Evolutionary conservation across 2,797 vertebrate genomes (phyloP).

Genomic region (Atherinosoma microstoma): DNA sequence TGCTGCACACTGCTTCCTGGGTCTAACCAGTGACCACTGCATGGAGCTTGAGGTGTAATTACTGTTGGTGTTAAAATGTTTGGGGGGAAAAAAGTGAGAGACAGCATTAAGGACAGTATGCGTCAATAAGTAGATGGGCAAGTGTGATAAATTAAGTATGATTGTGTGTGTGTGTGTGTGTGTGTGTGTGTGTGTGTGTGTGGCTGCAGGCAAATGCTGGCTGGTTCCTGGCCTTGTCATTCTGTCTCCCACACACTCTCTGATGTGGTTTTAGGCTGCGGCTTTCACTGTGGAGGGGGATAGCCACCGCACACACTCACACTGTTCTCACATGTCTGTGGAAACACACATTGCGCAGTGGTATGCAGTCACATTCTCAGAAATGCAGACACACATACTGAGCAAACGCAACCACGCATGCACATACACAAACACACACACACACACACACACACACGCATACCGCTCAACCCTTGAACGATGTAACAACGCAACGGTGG

Average conservation of each 20-base stretch:
- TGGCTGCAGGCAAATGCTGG: slow-evolving; percentile 75
- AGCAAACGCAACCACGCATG: slow-evolving; percentile 36
- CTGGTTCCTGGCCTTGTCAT: slow-evolving; percentile 82
- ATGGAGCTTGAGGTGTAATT: slow-evolving; percentile 65
- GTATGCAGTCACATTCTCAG: slow-evolving; percentile 79
- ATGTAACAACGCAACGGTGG: slow-evolving; percentile 68
- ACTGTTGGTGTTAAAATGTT: slow-evolving; percentile 64
- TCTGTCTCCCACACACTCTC: slow-evolving; percentile 79
- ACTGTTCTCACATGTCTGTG: slow-evolving; percentile 82
- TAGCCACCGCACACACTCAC: slow-evolving; percentile 76
- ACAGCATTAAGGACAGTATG: slow-evolving; percentile 45
- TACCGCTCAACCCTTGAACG: slow-evolving; percentile 53
- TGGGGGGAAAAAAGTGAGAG: not conserved
- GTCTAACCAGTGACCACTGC: slow-evolving; percentile 61
- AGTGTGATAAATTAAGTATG: slow-evolving; percentile 63
- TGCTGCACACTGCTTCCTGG: slow-evolving; percentile 63
- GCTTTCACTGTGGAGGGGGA: slow-evolving; percentile 76
- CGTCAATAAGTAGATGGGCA: slow-evolving; percentile 64
- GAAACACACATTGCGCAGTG: slow-evolving; percentile 77
- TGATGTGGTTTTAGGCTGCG: slow-evolving; percentile 81
- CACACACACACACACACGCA: slow-evolving; percentile 3
- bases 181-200: slow-evolving; percentile 69
- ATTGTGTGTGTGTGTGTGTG: slow-evolving; percentile 69
- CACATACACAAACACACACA: slow-evolving; percentile 35
- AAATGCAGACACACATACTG: slow-evolving; percentile 68